Base-by-base conservation (phyloP, 2,888 invertebrate genomes). In the Drosophila kambysellisi region DNA sequence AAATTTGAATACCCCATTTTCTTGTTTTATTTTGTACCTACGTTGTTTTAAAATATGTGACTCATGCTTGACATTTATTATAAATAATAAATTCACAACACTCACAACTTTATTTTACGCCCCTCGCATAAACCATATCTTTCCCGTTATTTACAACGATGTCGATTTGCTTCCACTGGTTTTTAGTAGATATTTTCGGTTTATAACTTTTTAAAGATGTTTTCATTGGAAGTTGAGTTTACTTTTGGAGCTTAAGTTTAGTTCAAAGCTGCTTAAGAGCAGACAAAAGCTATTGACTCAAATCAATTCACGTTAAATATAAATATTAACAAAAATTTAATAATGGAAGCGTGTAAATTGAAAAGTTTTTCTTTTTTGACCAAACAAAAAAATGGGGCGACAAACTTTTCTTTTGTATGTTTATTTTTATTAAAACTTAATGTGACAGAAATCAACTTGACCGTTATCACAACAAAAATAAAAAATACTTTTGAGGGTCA, bases 381-480 rank as follows among this genome's bases (percentile, higher is more conserved):
- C 48, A 70, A 39, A 30, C 15, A 35, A 32, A 15, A 39, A 52
- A 29, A 15, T 32, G 11, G 17, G 50, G 32, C 41, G 57, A n/a
- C 54, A 61, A 57, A 63, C 65, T 74, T 53, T 51, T 12, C 37
- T 52, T 53, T 50, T 59, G 39, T 50, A 15, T 51, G 35, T 37
- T 68, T 39, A 35, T 57, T 76, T 70, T 66, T 65, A 65, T 69
- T 15, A 61, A 69, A 73, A 70, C 58, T 32, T 70, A 67, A 71
- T 75, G 70, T 84, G 76, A 82, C 82, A 81, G 61, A 57, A 61
- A 56, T 67, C 43, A 68, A 75, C 61, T 79, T 69, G 73, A 89
- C 85, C 85, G 88, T 84, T 74, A 74, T 85, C 89, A 89, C 63
- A 58, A 63, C 33, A 46, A 64, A 63, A 37, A 37, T 25, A 5